Conservation (phyloP, 2,113 vertebrate species). For the Ifrita kowaldi region DNA sequence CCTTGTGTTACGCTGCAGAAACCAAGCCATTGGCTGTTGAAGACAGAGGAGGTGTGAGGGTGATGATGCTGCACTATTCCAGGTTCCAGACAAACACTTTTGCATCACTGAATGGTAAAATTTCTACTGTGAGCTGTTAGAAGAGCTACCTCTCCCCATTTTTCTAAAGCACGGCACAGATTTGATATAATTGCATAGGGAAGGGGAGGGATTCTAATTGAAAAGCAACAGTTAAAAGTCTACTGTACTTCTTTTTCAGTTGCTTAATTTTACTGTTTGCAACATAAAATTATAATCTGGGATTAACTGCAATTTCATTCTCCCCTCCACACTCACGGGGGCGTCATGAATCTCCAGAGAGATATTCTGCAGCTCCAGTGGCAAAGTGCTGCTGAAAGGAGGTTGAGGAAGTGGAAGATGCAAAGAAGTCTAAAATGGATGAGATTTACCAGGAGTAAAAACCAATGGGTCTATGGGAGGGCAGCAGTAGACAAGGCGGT, state of each 20-base stretch:
- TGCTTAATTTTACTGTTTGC: neutral
- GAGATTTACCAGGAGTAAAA: neutral
- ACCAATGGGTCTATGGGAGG: neutral
- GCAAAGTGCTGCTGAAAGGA: neutral
- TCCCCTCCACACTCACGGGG: neutral
- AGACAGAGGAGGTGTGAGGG: neutral
- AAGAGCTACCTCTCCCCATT: neutral
- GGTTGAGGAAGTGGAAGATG: neutral
- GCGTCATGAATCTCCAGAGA: neutral
- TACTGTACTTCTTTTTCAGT: neutral
- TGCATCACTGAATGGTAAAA: neutral
- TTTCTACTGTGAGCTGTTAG: neutral
- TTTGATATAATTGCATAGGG: neutral
- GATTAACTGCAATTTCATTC: neutral
- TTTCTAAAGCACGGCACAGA: neutral
- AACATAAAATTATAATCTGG: neutral
- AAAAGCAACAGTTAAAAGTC: neutral
- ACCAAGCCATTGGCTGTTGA: neutral
- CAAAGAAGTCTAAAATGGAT: neutral
- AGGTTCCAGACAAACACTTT: neutral
- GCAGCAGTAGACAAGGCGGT: neutral
- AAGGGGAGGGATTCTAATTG: neutral
- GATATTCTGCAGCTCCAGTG: neutral
- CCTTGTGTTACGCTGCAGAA: neutral
- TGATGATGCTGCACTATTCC: neutral